These are phyloP conservation scores for Tribolium madens DNA, from an alignment of 1,140 invertebrate genomes.

Conservation along the genomic window DNA sequence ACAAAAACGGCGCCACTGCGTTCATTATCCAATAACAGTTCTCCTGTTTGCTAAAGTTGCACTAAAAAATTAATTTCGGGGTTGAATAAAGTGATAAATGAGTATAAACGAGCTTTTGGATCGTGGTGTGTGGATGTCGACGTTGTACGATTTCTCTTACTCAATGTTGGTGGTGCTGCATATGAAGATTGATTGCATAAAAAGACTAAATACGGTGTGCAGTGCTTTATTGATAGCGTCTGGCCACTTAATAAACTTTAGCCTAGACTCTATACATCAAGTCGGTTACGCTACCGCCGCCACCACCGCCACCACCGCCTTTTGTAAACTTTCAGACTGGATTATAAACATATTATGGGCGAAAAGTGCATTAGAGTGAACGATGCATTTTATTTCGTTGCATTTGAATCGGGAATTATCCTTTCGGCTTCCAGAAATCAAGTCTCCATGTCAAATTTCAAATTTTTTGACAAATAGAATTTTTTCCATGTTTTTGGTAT, in stretches of 20 bases:
- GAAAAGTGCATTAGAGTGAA: slow-evolving; percentile 10
- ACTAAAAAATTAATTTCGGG: neutral
- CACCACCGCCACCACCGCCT: slow-evolving; percentile 4
- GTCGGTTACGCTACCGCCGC: neutral
- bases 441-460: slow-evolving; percentile 77
- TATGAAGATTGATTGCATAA: slow-evolving; percentile 39
- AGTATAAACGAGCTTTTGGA: slow-evolving; percentile 26
- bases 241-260: slow-evolving; percentile 38
- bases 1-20: too few relatives aligned
- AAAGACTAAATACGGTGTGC: slow-evolving; percentile 24
- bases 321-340: slow-evolving; percentile 9
- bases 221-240: slow-evolving; percentile 27
- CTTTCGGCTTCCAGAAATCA: slow-evolving; percentile 83
- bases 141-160: slow-evolving; percentile 42
- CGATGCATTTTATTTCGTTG: too few relatives aligned
- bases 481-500: too few relatives aligned
- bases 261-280: slow-evolving; percentile 35
- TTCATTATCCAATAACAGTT: too few relatives aligned
- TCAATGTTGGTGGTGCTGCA: slow-evolving; percentile 7
- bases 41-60: too few relatives aligned
- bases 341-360: slow-evolving; percentile 13
- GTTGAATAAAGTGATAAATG: slow-evolving; percentile 2
- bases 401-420: slow-evolving; percentile 58
- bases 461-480: too few relatives aligned
- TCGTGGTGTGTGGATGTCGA: slow-evolving; percentile 32